Conservation (phyloP, 2,797 vertebrate species). For the Manis pentadactyla region DNA sequence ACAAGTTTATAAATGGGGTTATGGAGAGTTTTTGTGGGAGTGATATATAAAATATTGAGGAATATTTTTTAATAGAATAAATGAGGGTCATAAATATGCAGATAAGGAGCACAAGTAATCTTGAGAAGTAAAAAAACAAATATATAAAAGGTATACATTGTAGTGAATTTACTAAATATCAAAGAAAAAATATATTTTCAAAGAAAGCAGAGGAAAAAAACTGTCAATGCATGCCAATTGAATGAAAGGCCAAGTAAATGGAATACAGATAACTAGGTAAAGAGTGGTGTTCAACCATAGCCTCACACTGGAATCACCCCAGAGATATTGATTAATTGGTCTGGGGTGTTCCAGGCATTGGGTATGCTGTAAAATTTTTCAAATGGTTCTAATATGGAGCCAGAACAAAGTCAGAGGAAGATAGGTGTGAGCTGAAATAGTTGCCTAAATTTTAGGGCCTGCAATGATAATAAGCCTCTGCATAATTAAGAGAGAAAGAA, state of each 20-base stretch:
- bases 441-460: no score
- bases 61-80: background rate
- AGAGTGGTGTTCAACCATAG: fast-evolving
- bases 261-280: background rate
- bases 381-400: background rate
- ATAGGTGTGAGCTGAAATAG: background rate
- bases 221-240: background rate
- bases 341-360: fast-evolving
- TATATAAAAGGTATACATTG: background rate
- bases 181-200: background rate
- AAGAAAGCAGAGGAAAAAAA: background rate
- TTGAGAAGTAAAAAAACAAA: background rate
- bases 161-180: background rate
- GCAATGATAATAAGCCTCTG: background rate
- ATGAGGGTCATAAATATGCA: background rate
- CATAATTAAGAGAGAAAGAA: background rate
- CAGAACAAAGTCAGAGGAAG: background rate
- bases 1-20: background rate
- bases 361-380: background rate
- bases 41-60: background rate
- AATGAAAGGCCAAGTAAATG: background rate
- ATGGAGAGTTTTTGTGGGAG: background rate
- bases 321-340: background rate
- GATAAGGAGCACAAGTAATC: background rate
- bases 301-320: background rate